phyloP scores from a whole-genome alignment of 2,113 vertebrate species.

The Bujurquina vittata region DNA sequence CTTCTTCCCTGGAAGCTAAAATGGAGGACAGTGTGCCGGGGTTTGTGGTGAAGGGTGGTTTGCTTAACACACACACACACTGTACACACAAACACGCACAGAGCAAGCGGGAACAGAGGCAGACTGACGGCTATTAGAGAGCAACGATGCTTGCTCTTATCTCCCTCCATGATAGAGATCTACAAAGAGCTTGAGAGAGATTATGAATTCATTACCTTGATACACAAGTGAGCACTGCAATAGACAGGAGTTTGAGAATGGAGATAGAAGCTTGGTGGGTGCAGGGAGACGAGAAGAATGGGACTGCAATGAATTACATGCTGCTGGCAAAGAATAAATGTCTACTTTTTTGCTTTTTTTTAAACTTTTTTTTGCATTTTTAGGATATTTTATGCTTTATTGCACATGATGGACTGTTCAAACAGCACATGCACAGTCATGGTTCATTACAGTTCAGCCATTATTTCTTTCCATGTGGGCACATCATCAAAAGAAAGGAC shows the following conservation, averaged over 20 bases:
- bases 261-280: constrained; percentile 40
- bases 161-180: constrained; percentile 78
- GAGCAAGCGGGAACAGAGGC: constrained; percentile 54
- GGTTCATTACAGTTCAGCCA: background rate
- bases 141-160: constrained; percentile 73
- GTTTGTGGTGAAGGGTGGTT: constrained; percentile 29
- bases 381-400: background rate
- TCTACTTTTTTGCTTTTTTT: background rate
- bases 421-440: background rate
- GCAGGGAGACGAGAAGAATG: constrained; percentile 7
- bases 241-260: constrained; percentile 59
- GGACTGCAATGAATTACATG: constrained; percentile 40
- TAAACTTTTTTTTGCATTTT: background rate
- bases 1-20: constrained; percentile 26
- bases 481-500: background rate
- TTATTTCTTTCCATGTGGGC: background rate
- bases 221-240: constrained; percentile 65
- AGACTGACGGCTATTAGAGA: constrained; percentile 79
- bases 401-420: background rate
- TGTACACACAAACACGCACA: constrained; percentile 31
- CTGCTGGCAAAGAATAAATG: constrained; percentile 19
- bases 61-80: constrained; percentile 7
- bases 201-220: constrained; percentile 82
- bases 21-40: constrained; percentile 23
- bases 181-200: constrained; percentile 77